Conservation (phyloP, 2,113 vertebrate species). For the Dromas ardeola region DNA sequence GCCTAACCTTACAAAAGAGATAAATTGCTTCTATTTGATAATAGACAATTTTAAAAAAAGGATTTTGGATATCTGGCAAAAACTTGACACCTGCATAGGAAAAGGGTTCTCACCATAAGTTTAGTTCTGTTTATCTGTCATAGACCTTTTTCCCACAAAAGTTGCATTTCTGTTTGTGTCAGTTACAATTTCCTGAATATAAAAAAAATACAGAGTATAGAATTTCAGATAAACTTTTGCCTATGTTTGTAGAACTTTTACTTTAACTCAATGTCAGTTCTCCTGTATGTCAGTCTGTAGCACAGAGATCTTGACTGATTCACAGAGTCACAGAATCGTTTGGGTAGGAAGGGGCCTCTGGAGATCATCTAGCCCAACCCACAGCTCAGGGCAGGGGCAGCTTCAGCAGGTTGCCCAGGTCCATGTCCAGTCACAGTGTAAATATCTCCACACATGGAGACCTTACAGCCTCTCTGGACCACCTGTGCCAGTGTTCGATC, state of each 20-base stretch:
- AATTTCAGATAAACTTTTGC: conserved; percentile 33
- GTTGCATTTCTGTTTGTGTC: conserved; percentile 22
- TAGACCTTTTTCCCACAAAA: background rate
- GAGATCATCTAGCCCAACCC: background rate
- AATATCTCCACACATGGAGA: background rate
- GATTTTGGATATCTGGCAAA: conserved; percentile 43
- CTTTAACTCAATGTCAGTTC: background rate
- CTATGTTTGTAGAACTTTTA: background rate
- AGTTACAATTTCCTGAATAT: conserved; percentile 10
- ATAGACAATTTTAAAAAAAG: conserved; percentile 39
- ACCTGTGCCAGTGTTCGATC: background rate
- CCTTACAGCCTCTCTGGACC: background rate
- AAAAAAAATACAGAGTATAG: background rate
- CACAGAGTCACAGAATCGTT: background rate
- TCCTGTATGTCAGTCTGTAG: background rate
- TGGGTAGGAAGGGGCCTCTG: background rate
- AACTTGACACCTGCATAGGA: conserved; percentile 22
- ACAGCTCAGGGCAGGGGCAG: background rate
- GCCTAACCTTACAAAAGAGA: conserved; percentile 69
- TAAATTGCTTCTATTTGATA: conserved; percentile 74
- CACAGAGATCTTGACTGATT: background rate
- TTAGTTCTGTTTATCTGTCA: conserved; percentile 47
- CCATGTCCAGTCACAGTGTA: background rate
- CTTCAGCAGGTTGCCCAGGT: background rate
- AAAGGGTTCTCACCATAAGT: conserved; percentile 33